Evolutionary conservation across 92 coral and sea anemone genomes (phyloP).

Genomic region (Porites cylindrica): DNA sequence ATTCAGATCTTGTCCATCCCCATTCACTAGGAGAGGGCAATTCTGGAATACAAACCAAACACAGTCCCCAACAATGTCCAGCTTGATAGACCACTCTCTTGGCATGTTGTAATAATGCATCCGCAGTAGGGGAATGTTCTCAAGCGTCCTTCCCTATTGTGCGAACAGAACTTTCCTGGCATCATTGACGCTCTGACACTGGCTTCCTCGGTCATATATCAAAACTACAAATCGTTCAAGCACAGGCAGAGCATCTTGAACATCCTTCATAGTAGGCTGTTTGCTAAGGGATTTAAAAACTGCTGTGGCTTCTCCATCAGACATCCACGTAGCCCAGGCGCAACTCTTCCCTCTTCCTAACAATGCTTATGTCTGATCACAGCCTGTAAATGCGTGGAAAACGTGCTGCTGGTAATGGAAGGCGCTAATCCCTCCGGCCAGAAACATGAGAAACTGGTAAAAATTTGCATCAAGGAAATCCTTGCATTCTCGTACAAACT

Average conservation of each 20-base stretch:
- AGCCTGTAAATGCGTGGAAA: slow-evolving; percentile 47
- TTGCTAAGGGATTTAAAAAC: slow-evolving; percentile 26
- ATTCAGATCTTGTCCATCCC: slow-evolving; percentile 54
- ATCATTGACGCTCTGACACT: no score
- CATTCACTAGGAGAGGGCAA: slow-evolving; percentile 55
- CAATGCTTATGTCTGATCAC: slow-evolving; percentile 45
- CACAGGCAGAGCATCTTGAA: slow-evolving; percentile 46
- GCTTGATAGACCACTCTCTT: slow-evolving; percentile 54
- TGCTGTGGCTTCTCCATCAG: slow-evolving; percentile 36
- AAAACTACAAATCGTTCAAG: slow-evolving; percentile 56
- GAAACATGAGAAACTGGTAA: no score
- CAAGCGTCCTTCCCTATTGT: slow-evolving; percentile 53
- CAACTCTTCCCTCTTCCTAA: slow-evolving; percentile 27
- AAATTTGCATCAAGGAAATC: no score
- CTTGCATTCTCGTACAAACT: no score
- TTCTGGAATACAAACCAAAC: slow-evolving; percentile 26
- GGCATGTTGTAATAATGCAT: slow-evolving; percentile 60
- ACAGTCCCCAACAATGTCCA: slow-evolving; percentile 57
- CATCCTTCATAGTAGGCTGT: slow-evolving; percentile 19
- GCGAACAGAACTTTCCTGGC: slow-evolving; percentile 53
- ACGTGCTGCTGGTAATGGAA: not conserved
- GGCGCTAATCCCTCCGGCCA: not conserved
- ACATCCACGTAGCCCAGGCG: slow-evolving; percentile 48
- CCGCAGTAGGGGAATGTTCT: slow-evolving; percentile 53
- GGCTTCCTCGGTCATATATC: slow-evolving; percentile 59